Percentiles rank a stretch among this genome's conserved stretches.
Conservation (phyloP, 2,797 vertebrate species). For the Vireo griseus region DNA sequence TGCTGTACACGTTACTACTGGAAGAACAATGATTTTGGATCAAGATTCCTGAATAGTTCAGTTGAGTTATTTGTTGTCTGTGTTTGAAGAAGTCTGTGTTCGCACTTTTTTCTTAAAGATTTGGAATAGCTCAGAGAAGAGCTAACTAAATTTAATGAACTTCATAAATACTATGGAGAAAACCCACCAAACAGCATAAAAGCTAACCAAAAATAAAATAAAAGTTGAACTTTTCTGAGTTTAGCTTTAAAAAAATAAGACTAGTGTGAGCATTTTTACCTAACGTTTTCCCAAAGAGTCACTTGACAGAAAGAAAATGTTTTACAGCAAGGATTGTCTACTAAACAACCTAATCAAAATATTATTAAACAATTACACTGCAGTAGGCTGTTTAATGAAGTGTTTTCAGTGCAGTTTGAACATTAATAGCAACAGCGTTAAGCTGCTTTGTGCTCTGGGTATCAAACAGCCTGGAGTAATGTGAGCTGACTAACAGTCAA, state of each 20-base stretch:
- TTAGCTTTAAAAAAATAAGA: background rate
- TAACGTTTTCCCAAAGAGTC: constrained; percentile 51
- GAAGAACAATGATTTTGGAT: background rate
- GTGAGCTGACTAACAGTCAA: constrained; percentile 70
- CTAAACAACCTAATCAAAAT: constrained; percentile 82
- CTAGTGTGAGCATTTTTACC: constrained; percentile 4
- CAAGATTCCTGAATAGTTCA: background rate
- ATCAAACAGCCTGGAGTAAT: constrained; percentile 75
- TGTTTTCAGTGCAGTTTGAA: constrained; percentile 82
- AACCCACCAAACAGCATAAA: background rate
- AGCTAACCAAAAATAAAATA: background rate
- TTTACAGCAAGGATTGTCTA: constrained; percentile 70
- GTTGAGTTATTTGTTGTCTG: background rate
- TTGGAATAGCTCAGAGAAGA: background rate
- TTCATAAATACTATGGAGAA: background rate
- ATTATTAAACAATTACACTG: constrained; percentile 86
- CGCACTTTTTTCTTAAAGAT: background rate
- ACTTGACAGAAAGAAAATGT: constrained; percentile 64
- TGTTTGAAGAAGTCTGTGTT: background rate
- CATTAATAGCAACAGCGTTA: constrained; percentile 79
- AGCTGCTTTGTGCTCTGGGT: constrained; percentile 77
- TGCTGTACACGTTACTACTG: background rate
- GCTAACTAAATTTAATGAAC: background rate
- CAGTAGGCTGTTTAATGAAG: constrained; percentile 85
- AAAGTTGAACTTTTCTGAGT: background rate